phyloP scores from a whole-genome alignment of 2,113 vertebrate species.

The Rhinoderma darwinii region DNA sequence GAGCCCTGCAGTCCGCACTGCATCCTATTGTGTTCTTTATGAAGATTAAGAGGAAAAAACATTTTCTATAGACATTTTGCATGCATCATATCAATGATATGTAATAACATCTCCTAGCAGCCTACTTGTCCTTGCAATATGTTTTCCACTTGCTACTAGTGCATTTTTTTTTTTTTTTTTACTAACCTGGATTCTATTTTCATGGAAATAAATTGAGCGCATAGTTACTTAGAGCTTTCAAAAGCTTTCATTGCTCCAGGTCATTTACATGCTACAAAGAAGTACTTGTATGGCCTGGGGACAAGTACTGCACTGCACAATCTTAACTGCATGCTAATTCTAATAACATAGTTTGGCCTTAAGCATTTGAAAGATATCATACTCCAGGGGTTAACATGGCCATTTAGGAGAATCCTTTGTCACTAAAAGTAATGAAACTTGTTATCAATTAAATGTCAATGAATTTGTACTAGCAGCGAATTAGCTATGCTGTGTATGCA shows the following conservation, averaged over 20 bases:
- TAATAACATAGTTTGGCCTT: conserved; percentile 43
- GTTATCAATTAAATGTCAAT: neutral
- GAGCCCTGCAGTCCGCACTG: no score
- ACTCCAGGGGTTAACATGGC: conserved; percentile 2
- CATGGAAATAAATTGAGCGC: neutral
- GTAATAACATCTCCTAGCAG: neutral
- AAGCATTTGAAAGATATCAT: conserved; percentile 24
- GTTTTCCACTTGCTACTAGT: neutral
- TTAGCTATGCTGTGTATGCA: neutral
- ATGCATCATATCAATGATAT: neutral
- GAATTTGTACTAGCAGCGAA: neutral
- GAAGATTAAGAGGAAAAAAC: neutral
- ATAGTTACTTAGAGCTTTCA: conserved; percentile 17
- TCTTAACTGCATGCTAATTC: conserved; percentile 39
- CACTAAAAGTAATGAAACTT: conserved; percentile 33
- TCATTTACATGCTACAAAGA: conserved; percentile 48
- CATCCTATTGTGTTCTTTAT: neutral
- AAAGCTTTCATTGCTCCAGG: conserved; percentile 44
- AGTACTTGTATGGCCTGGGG: conserved; percentile 40
- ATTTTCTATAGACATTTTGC: neutral
- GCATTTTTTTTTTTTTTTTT: neutral
- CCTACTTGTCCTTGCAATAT: neutral
- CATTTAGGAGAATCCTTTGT: conserved; percentile 37
- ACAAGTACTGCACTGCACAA: conserved; percentile 29
- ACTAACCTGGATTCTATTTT: conserved; percentile 4